Evolutionary conservation across 1,140 invertebrate species (phyloP), one percentile per base, ranked within the genome.

Genomic region (Nephotettix cincticeps): DNA sequence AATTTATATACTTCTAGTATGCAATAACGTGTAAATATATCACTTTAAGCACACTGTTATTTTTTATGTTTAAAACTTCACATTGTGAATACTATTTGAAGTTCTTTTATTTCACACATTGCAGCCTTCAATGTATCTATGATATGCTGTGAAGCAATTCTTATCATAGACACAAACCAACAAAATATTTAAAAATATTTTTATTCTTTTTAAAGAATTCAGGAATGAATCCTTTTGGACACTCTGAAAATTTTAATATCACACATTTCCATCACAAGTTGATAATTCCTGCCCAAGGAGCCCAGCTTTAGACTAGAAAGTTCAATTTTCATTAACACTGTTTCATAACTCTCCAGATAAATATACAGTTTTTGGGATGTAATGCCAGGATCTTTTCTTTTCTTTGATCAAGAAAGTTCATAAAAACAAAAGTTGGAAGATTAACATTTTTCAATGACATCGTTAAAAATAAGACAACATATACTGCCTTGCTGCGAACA

Each of bases 11-110:
- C n/a, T n/a, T 27, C 30, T 70, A 36, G 30, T 63, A 63, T 40
- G 54, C 54, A 70, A 65, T 64, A 63, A 70, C 25, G 40, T 70
- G 58, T 70, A 64, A 64, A 70, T 70, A 70, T 70, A 70, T 70
- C 58, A 70, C 58, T 13, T 43, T 70, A 70, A 70, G 69, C 69
- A 70, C 69, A 65, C 32, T 65, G 47, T 54, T 51, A 47, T 25
- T 47, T 1, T 64, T 63, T 70, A 25, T 51, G 17, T 65, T 70
- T 29, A 43, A 63, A 40, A 65, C 69, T 70, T 61, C 40, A 70
- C 61, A 45, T 47, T 36, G 69, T 70, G 54, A 70, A 70, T 70
- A 63, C 69, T 70, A 43, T 43, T 21, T 43, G 56, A 25, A 65
- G 58, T 70, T 64, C 25, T 28, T 54, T 17, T 25, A 27, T 61